phyloP scores from a whole-genome alignment of 2,113 vertebrate genomes.

The Clarias gariepinus region DNA sequence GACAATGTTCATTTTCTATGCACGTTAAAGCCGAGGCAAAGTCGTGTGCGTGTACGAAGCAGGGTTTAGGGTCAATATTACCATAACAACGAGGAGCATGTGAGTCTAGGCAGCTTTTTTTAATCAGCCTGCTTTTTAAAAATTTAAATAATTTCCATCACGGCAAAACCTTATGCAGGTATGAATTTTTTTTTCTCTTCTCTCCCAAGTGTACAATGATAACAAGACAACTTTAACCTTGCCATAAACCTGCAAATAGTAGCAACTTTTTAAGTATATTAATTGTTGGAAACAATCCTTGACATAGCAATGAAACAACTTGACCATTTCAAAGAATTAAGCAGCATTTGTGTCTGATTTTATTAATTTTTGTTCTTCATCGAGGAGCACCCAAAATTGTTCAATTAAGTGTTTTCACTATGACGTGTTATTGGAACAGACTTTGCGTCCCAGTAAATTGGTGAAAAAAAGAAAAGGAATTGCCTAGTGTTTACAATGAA shows the following conservation, averaged over 20 bases:
- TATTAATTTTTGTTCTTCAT: neutral
- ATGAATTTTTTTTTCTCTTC: neutral
- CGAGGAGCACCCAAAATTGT: neutral
- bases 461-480: neutral
- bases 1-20: conserved; percentile 1
- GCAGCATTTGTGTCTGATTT: neutral
- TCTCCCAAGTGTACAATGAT: neutral
- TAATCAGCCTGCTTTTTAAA: neutral
- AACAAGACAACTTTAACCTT: neutral
- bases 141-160: conserved; percentile 7
- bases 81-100: neutral
- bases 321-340: neutral
- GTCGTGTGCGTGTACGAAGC: neutral
- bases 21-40: neutral
- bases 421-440: neutral
- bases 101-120: neutral
- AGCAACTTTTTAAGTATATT: neutral
- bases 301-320: neutral
- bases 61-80: conserved; percentile 6
- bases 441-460: neutral
- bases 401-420: neutral
- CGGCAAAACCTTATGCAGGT: neutral
- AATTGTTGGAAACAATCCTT: no score
- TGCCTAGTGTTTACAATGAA: neutral
- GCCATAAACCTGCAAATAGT: neutral